phyloP scores from a whole-genome alignment of 2,888 invertebrate species.

The Dorcus parallelipipedus region DNA sequence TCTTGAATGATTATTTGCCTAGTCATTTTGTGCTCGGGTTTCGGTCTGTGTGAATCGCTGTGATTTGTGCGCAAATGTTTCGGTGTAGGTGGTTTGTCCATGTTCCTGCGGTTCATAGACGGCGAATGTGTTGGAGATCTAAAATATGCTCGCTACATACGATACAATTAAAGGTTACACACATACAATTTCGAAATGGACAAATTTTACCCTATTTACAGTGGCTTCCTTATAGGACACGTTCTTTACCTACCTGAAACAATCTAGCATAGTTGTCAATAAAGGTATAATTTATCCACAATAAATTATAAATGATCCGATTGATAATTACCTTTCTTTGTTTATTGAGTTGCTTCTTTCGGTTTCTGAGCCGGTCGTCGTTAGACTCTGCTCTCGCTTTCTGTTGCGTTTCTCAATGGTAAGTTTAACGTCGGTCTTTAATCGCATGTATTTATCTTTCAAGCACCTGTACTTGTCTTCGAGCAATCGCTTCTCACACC shows the following conservation, averaged over 20 bases:
- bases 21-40: conserved; percentile 38
- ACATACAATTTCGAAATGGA: too few relatives aligned
- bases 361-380: conserved; percentile 70
- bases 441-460: conserved; percentile 75
- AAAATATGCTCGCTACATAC: conserved; percentile 5
- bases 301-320: too few relatives aligned
- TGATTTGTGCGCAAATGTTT: conserved; percentile 45
- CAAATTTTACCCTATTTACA: too few relatives aligned
- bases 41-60: conserved; percentile 36
- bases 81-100: conserved; percentile 43
- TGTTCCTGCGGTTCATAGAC: conserved; percentile 32
- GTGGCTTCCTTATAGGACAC: conserved; percentile 24
- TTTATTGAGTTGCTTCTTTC: conserved; percentile 74
- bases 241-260: not conserved
- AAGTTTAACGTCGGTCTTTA: conserved; percentile 77
- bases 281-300: not conserved
- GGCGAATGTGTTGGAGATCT: conserved; percentile 41
- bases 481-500: conserved; percentile 67
- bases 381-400: conserved; percentile 59
- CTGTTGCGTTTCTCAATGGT: conserved; percentile 72
- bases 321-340: conserved; percentile 38
- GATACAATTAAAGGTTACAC: too few relatives aligned
- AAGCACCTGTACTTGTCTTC: conserved; percentile 77
- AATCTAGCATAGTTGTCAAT: not conserved
- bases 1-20: conserved; percentile 45